Base-by-base conservation (phyloP, 1,140 invertebrate species). In the Zaprionus nigranus region DNA sequence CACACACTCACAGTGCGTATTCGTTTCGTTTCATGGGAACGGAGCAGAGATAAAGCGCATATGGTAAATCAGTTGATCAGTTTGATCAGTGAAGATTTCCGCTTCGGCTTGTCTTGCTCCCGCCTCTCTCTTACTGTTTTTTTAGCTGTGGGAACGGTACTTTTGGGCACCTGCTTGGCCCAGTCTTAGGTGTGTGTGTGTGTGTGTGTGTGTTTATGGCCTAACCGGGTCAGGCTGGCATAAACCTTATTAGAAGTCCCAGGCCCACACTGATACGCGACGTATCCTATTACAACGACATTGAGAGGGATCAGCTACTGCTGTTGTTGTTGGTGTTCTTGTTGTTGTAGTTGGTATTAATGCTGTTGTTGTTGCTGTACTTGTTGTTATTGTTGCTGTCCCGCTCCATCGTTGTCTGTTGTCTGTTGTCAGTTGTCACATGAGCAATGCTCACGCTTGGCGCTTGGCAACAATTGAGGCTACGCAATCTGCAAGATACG, bases 401-500 rank as follows among this genome's bases (percentile, higher is more conserved):
- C 17, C 20, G 17, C 17, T 28, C 24, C 24, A 54, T 12, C 36
- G 40, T 43, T 43, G 40, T 54, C 38, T 28, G 17, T 24, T 40
- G 36, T 40, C 38, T 36, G 24, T 59, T 59, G 57, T 61, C 40
- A 30, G n/a, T 62, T 30, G 61, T 63, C 61, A 63, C 60, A 63
- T 63, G 61, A 63, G 61, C 49, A 64, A 22, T 20, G 61, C 4
- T 62, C 46, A 28, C 17, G 20, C 49, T 43, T 43, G n/a, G n/a
- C 60, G 28, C 49, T 53, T 54, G 61, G 49, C 61, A 64, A 64
- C 61, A 64, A 53, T 17, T 49, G 30, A 13, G 7, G 30, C 61
- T 53, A 36, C 61, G 46, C 61, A 63, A 63, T 63, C 61, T 51
- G 61, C 20, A 63, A 63, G 61, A 63, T 63, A 53, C 61, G 61